Evolutionary conservation across 2,113 vertebrate genomes (phyloP).

Genomic region (Takifugu bimaculatus): DNA sequence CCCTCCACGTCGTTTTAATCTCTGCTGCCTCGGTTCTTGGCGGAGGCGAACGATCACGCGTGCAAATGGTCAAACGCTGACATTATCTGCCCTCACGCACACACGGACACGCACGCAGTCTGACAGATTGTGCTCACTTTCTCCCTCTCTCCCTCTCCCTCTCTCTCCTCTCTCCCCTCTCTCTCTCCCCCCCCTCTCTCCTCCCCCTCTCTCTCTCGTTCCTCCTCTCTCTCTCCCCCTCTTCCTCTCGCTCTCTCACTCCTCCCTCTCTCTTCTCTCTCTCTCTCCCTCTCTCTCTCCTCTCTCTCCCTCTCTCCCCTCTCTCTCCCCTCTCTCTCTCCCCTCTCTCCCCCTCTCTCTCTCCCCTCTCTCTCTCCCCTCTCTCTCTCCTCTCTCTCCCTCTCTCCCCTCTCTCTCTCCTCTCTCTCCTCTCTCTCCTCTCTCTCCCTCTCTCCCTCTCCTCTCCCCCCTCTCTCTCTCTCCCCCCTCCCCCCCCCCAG

Average conservation of each 20-base stretch:
- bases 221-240: neutral
- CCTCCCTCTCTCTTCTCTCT: too few relatives aligned
- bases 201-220: neutral
- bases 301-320: too few relatives aligned
- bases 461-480: too few relatives aligned
- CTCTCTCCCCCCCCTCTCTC: neutral
- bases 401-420: too few relatives aligned
- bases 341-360: too few relatives aligned
- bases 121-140: neutral
- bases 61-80: slow-evolving; percentile 17
- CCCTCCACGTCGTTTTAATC: neutral
- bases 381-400: too few relatives aligned
- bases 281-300: too few relatives aligned
- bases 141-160: neutral
- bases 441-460: too few relatives aligned
- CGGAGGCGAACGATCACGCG: slow-evolving; percentile 2
- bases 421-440: too few relatives aligned
- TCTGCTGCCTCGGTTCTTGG: neutral
- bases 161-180: neutral
- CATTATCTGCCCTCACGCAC: neutral
- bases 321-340: too few relatives aligned
- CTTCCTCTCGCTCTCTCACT: too few relatives aligned
- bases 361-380: too few relatives aligned
- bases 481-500: slow-evolving; percentile 40
- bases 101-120: neutral